Percentiles rank a stretch among this genome's conserved stretches.
Conservation (phyloP, 2,888 invertebrate genomes). For the Acanthococcus lagerstroemiae region DNA sequence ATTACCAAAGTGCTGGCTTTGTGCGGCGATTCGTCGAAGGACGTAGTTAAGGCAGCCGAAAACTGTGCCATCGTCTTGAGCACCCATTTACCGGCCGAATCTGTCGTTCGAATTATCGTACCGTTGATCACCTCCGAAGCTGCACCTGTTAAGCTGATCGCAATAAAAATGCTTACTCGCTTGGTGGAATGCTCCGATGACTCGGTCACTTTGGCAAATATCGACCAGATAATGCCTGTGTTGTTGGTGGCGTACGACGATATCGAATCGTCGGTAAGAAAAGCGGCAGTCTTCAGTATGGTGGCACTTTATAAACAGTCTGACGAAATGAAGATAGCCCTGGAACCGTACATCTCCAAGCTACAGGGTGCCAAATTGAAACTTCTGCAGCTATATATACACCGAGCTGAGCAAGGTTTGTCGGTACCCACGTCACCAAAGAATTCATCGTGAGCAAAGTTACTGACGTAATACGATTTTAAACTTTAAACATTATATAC, state of each 20-base stretch:
- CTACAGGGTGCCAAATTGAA: conserved; percentile 85
- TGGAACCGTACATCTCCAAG: conserved; percentile 68
- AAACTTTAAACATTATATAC: neutral
- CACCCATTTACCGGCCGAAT: conserved; percentile 37
- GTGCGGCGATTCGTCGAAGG: conserved; percentile 61
- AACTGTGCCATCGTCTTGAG: conserved; percentile 57
- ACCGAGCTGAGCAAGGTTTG: conserved; percentile 47
- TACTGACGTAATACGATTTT: neutral
- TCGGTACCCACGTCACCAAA: conserved; percentile 38
- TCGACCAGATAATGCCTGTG: conserved; percentile 75
- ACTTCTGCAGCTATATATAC: conserved; percentile 67
- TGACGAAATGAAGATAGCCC: conserved; percentile 60
- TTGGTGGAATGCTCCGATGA: conserved; percentile 66
- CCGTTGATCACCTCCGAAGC: conserved; percentile 82
- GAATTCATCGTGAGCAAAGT: conserved; percentile 2
- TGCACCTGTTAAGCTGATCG: conserved; percentile 79
- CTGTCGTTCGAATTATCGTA: conserved; percentile 49
- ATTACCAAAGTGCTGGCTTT: conserved; percentile 80
- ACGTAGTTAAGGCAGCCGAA: conserved; percentile 67
- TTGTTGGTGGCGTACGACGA: conserved; percentile 87
- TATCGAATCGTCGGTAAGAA: conserved; percentile 81
- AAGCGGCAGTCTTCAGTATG: conserved; percentile 95
- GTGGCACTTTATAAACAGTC: conserved; percentile 84
- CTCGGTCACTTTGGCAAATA: conserved; percentile 57
- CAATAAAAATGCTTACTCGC: conserved; percentile 81